Percentiles rank a stretch among this genome's conserved stretches.
These are phyloP conservation scores for Pteromalus puparum DNA, from an alignment of 1,140 invertebrate genomes.

Conservation along the genomic window DNA sequence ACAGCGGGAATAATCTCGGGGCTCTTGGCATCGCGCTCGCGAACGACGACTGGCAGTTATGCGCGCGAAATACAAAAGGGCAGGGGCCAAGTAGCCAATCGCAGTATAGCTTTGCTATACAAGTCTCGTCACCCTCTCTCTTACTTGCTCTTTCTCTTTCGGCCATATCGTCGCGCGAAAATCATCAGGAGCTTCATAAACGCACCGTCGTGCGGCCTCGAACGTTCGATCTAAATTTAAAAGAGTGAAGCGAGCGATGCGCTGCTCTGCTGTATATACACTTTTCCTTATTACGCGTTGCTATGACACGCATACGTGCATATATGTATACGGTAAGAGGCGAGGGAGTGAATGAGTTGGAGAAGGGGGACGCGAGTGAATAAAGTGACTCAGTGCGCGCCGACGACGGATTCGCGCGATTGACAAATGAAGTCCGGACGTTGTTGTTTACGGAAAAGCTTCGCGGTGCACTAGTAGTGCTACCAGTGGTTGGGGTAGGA, in stretches of 20 bases:
- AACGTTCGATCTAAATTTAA: constrained; percentile 43
- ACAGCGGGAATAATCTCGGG: background rate
- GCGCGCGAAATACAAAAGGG: constrained; percentile 18
- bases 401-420: background rate
- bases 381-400: background rate
- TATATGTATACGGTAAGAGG: background rate
- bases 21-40: background rate
- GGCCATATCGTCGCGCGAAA: constrained; percentile 7
- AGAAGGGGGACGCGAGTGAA: background rate
- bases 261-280: background rate
- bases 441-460: constrained; percentile 5
- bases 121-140: background rate
- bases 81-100: background rate
- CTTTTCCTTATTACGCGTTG: background rate
- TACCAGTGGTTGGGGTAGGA: too few relatives aligned
- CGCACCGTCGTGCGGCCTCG: background rate
- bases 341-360: background rate
- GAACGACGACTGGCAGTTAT: background rate
- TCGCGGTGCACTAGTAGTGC: background rate
- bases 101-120: background rate
- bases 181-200: constrained; percentile 18
- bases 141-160: background rate
- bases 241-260: constrained; percentile 3
- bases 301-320: too few relatives aligned
- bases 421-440: background rate